Base-by-base conservation (phyloP, 2,113 vertebrate genomes). In the Catharus fuscescens region DNA sequence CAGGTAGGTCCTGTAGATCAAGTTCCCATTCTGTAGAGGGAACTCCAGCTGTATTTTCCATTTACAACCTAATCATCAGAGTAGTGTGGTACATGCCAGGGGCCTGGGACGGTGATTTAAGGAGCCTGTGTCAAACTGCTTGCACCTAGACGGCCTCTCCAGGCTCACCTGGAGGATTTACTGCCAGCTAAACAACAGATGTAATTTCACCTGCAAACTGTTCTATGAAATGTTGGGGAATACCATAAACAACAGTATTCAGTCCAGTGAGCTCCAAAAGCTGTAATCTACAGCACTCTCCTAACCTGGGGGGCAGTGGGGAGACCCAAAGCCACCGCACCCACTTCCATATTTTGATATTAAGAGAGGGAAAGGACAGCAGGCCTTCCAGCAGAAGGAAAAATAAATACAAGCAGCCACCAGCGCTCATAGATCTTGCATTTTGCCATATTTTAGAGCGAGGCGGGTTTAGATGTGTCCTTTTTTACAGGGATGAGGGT, bases 11-110 rank as follows among this genome's bases (percentile, higher is more conserved):
- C 69, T 74, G 82, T 94, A 95, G 86, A 93, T 86, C 92, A 92
- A 66, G 62, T 95, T 82, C 79, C 59, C 62, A 16, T 95, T 92
- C 84, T 52, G 84, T 40, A 78, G 82, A 92, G 67, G 86, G 90
- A 94, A 95, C 14, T 19, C 88, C 56, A 80, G 74, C 86, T 56
- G 29, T 95, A 93, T 96, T 97, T 97, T 94, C 95, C 97, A 96
- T 97, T 97, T 97, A 97, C 95, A 95, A 71, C 87, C 95, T 95
- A 92, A 97, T 95, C 86, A 97, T 96, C 93, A 86, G 84, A 90
- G 94, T 67, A 78, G 80, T 81, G 56, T 24, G 72, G 91, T 93
- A 80, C 65, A 50, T 4, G 53, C 84, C 96, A 95, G 78, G 45
- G 64, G 47, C 72, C 69, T 78, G 66, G 69, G 77, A 56, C 4